phyloP scores from a whole-genome alignment of 2,797 vertebrate genomes.

The Brachymystax lenok region DNA sequence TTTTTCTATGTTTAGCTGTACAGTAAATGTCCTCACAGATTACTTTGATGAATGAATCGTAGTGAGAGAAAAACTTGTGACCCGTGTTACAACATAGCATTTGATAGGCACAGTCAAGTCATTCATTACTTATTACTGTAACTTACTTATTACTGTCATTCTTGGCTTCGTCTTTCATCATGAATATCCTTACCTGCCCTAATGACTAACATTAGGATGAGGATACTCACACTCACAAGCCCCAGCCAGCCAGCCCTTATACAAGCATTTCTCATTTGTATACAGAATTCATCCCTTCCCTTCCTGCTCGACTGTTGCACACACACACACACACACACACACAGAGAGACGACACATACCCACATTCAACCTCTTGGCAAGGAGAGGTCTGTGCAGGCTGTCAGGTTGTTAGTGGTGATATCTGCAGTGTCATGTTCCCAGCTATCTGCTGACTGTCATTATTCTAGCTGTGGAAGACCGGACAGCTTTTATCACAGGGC shows the following conservation, averaged over 20 bases:
- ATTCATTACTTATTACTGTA: neutral
- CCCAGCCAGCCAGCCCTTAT: slow-evolving; percentile 1
- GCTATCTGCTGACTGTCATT: neutral
- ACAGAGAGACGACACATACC: neutral
- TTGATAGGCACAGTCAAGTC: neutral
- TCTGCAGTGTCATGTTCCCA: slow-evolving; percentile 9
- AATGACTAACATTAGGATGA: neutral
- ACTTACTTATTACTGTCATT: too few species aligned
- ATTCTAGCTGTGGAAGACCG: neutral
- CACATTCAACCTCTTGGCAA: neutral
- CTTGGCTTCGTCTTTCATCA: neutral
- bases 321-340: neutral
- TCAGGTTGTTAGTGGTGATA: neutral
- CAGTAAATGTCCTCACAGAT: neutral
- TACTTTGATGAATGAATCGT: neutral
- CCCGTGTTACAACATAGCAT: neutral
- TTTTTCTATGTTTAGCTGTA: neutral
- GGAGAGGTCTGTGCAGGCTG: neutral
- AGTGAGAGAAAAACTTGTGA: neutral
- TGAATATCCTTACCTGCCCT: neutral
- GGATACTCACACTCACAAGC: slow-evolving; percentile 2
- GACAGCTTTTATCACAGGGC: neutral
- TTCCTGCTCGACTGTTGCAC: neutral
- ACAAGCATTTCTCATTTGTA: slow-evolving; percentile 6
- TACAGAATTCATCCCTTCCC: neutral